phyloP scores from a whole-genome alignment of 23 tunicate genomes.

The Oikopleura albicans region DNA sequence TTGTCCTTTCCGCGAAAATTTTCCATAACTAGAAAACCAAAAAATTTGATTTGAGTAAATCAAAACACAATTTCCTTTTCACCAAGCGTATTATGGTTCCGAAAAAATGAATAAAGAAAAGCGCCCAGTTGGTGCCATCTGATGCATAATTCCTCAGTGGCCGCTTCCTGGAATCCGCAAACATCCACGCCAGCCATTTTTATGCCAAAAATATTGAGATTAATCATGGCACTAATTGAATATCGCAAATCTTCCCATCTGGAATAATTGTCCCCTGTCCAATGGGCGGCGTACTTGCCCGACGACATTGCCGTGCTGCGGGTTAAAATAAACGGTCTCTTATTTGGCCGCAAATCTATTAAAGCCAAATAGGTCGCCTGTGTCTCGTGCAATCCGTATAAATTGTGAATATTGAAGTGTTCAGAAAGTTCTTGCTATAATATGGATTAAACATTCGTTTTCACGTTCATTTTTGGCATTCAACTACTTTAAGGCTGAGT shows the following conservation, averaged over 20 bases:
- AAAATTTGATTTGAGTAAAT: too few species aligned
- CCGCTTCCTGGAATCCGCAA: slow-evolving; percentile 47
- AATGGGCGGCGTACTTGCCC: not conserved
- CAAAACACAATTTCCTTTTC: too few species aligned
- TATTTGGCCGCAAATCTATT: not conserved
- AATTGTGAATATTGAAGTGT: not conserved
- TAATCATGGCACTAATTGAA: slow-evolving; percentile 42
- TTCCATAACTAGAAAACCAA: too few species aligned
- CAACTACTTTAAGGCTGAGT: too few species aligned
- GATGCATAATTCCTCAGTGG: slow-evolving; percentile 61
- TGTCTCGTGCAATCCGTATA: not conserved
- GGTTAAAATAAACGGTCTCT: not conserved
- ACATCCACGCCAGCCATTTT: slow-evolving; percentile 90
- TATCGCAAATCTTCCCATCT: slow-evolving; percentile 65
- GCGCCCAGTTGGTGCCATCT: slow-evolving; percentile 95
- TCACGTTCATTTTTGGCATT: too few species aligned
- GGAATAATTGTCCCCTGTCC: slow-evolving; percentile 35
- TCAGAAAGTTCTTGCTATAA: not conserved
- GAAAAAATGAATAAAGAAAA: slow-evolving; percentile 55
- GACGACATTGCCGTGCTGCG: slow-evolving; percentile 2
- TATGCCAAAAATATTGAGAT: slow-evolving; percentile 80
- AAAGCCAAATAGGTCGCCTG: not conserved
- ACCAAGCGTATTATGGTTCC: slow-evolving; percentile 18
- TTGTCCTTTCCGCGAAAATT: too few species aligned
- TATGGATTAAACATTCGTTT: too few species aligned